phyloP scores from a whole-genome alignment of 2,888 invertebrate species.

The Cephus pulcher region DNA sequence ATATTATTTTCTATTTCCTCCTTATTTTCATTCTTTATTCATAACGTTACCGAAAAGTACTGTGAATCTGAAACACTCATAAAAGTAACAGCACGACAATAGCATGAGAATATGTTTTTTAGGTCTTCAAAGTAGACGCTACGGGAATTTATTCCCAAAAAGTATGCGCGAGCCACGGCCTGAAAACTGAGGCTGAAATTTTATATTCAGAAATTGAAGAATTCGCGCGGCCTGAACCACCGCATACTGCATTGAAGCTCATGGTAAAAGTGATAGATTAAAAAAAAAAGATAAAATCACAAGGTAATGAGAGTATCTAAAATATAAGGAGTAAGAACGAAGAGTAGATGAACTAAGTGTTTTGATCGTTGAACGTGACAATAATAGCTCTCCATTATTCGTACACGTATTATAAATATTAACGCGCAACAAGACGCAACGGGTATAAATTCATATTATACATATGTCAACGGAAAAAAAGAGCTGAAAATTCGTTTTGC shows the following conservation, averaged over 20 bases:
- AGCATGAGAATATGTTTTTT: constrained; percentile 47
- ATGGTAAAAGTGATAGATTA: constrained; percentile 69
- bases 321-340: constrained; percentile 14
- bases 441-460: constrained; percentile 15
- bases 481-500: constrained; percentile 19
- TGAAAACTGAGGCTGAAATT: constrained; percentile 74
- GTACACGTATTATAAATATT: not conserved
- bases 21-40: not conserved
- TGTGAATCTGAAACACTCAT: not conserved
- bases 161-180: constrained; percentile 77
- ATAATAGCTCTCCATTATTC: constrained; percentile 55
- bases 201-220: constrained; percentile 79
- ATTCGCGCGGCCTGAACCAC: constrained; percentile 74
- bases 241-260: constrained; percentile 80
- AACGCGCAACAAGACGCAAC: constrained; percentile 22
- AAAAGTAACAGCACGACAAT: not conserved
- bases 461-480: constrained; percentile 21
- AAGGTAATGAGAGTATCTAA: constrained; percentile 28
- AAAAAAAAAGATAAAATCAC: constrained; percentile 16
- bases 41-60: not conserved
- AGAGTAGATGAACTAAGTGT: constrained; percentile 51
- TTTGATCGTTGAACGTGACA: constrained; percentile 55
- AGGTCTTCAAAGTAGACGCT: constrained; percentile 85
- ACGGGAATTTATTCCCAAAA: constrained; percentile 85
- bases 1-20: constrained; percentile 12